phyloP scores from a whole-genome alignment of 2,888 invertebrate species.

The Prosapia bicincta region DNA sequence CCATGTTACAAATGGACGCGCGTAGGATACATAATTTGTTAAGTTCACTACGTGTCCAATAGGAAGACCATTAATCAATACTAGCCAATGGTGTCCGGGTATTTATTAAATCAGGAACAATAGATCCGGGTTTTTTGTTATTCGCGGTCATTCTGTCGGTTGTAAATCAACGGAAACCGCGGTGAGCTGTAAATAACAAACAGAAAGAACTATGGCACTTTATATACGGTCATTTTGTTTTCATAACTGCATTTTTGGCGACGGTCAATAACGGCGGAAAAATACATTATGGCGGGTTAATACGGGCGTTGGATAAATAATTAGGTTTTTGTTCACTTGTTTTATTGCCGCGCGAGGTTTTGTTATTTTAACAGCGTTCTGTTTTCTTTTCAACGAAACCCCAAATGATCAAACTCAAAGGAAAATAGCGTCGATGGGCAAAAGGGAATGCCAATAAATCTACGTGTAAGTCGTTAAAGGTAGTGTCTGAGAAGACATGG shows the following conservation, averaged over 20 bases:
- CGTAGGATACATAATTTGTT: not conserved
- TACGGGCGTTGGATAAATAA: not conserved
- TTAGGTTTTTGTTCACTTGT: not conserved
- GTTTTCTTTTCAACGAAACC: not conserved
- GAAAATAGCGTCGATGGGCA: no score
- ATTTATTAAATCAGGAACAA: not conserved
- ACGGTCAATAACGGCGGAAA: not conserved
- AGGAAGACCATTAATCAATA: not conserved
- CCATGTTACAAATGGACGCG: not conserved
- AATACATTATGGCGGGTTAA: not conserved
- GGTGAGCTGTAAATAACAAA: not conserved
- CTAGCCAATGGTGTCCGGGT: not conserved
- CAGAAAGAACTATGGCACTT: not conserved
- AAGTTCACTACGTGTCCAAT: not conserved
- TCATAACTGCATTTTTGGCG: not conserved
- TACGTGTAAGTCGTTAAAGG: no score
- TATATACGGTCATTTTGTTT: not conserved
- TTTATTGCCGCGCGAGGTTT: no score
- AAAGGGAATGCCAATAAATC: no score
- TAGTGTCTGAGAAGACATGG: no score
- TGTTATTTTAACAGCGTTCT: not conserved
- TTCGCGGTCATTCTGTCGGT: not conserved
- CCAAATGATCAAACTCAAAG: no score
- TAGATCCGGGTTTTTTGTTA: not conserved
- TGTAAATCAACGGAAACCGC: not conserved